Evolutionary conservation across 2,797 vertebrate species (phyloP).

Genomic region (Botia kubotai): DNA sequence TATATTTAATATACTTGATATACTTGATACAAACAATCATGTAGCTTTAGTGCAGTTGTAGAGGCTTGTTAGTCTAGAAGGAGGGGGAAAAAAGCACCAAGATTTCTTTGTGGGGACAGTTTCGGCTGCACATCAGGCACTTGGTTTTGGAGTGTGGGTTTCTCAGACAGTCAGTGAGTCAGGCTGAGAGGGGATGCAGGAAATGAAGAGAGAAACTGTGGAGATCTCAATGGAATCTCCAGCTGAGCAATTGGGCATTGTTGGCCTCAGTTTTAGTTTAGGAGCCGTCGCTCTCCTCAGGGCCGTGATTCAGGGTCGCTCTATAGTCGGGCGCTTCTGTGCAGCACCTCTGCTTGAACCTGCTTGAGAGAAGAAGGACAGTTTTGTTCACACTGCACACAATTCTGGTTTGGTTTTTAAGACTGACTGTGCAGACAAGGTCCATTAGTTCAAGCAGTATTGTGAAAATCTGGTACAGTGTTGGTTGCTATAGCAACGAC

Average conservation of each 20-base stretch:
- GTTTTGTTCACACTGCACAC: background rate
- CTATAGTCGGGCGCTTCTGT: conserved; percentile 59
- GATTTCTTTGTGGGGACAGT: conserved; percentile 43
- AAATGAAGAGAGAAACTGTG: conserved; percentile 43
- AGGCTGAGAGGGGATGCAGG: conserved; percentile 48
- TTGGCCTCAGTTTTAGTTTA: background rate
- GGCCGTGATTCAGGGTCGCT: conserved; percentile 26
- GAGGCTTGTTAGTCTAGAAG: conserved; percentile 42
- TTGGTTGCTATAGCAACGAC: conserved; percentile 37
- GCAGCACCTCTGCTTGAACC: conserved; percentile 65
- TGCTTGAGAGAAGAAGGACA: conserved; percentile 18
- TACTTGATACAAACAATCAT: conserved; percentile 26
- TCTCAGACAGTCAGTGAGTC: conserved; percentile 56
- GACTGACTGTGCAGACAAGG: no score
- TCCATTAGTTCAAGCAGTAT: background rate
- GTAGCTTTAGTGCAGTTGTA: conserved; percentile 44
- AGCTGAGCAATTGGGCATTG: background rate
- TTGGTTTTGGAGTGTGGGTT: conserved; percentile 61
- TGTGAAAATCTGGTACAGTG: background rate
- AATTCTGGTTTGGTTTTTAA: background rate
- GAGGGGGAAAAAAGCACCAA: conserved; percentile 47
- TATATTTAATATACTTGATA: conserved; percentile 40
- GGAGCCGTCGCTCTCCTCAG: conserved; percentile 10
- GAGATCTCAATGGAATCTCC: conserved; percentile 29
- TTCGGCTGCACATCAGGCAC: conserved; percentile 53